Evolutionary conservation across 2,113 vertebrate species (phyloP).

Genomic region (Desmodus rotundus): DNA sequence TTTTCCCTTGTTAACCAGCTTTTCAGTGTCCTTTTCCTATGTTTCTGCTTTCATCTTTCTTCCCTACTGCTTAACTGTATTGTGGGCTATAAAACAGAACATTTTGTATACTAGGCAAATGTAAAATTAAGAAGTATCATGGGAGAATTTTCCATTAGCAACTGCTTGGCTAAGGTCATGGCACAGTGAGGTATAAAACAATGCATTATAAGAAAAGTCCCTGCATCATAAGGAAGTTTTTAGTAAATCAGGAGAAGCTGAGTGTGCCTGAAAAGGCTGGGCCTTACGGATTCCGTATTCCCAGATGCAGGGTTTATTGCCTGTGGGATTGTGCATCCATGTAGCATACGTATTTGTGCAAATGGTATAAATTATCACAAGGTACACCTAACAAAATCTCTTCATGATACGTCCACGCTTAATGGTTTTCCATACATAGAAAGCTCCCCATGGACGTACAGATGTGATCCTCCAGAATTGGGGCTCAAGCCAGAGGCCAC

Average conservation of each 20-base stretch:
- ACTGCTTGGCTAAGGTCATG: neutral
- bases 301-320: conserved; percentile 5
- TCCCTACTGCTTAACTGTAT: neutral
- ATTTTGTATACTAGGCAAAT: neutral
- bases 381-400: neutral
- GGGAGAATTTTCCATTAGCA: conserved; percentile 6
- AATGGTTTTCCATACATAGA: neutral
- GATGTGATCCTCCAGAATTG: neutral
- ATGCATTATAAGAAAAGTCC: conserved; percentile 18
- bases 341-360: conserved; percentile 10
- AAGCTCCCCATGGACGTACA: neutral
- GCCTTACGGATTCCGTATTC: neutral
- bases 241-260: conserved; percentile 49
- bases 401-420: neutral
- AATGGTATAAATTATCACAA: conserved; percentile 36
- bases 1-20: neutral
- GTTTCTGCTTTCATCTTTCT: neutral
- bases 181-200: neutral
- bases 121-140: conserved; percentile 17
- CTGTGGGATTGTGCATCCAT: neutral
- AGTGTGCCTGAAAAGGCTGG: neutral
- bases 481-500: neutral
- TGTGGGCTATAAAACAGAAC: neutral
- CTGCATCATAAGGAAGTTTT: conserved; percentile 4
- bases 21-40: neutral